These are phyloP conservation scores for Sinocyclocheilus anshuiensis DNA, from an alignment of 2,113 vertebrate genomes.

Conservation along the genomic window DNA sequence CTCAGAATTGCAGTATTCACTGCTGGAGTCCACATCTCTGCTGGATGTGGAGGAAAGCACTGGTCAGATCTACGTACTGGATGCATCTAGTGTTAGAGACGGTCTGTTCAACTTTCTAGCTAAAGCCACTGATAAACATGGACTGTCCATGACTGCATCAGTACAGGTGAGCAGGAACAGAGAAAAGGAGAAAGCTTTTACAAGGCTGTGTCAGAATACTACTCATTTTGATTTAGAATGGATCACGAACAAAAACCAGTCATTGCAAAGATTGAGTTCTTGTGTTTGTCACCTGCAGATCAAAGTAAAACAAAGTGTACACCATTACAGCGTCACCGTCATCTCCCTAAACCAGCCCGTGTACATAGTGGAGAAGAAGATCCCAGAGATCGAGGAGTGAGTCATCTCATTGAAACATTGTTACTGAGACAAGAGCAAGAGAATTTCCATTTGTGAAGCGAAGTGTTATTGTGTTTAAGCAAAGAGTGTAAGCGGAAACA, in stretches of 20 bases:
- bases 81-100: constrained; percentile 35
- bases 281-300: background rate
- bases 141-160: background rate
- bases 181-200: background rate
- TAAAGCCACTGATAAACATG: constrained; percentile 64
- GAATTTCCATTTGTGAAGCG: too few relatives aligned
- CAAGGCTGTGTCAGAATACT: background rate
- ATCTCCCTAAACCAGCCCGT: background rate
- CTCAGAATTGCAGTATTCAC: constrained; percentile 69
- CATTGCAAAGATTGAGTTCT: background rate
- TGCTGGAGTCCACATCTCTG: constrained; percentile 35
- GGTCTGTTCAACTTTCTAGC: constrained; percentile 29
- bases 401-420: background rate
- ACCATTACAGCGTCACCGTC: too few relatives aligned
- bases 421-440: too few relatives aligned
- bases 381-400: background rate
- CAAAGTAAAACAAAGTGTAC: background rate
- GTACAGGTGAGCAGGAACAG: background rate
- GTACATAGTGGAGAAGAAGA: background rate
- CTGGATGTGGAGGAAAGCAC: constrained; percentile 74
- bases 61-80: constrained; percentile 75
- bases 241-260: background rate
- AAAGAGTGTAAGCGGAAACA: background rate
- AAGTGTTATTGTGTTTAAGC: background rate
- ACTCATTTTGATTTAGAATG: background rate